phyloP scores from a whole-genome alignment of 1,140 invertebrate species.

The Temnothorax curvispinosus region DNA sequence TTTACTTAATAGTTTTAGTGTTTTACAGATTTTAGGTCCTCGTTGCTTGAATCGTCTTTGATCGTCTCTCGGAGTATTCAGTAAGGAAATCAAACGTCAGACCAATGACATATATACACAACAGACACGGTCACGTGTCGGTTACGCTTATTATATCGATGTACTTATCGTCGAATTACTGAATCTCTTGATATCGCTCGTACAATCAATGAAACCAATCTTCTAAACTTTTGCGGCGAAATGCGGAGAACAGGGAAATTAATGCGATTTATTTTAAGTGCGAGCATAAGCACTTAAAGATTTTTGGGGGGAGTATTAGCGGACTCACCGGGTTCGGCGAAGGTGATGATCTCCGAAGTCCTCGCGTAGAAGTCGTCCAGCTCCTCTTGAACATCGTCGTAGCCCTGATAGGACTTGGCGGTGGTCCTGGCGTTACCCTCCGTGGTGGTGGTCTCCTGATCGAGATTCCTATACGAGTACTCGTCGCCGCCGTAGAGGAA shows the following conservation, averaged over 20 bases:
- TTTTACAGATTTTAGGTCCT: neutral
- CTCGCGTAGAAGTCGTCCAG: conserved; percentile 91
- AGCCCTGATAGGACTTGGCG: conserved; percentile 77
- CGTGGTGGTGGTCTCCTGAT: conserved; percentile 71
- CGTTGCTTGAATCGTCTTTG: neutral
- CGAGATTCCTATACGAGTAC: conserved; percentile 81
- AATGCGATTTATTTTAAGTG: neutral
- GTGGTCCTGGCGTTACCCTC: conserved; percentile 71
- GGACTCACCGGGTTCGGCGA: conserved; percentile 91
- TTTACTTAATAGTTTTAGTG: neutral
- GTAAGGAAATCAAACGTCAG: too few species aligned
- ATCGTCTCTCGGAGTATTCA: neutral
- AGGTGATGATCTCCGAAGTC: conserved; percentile 93
- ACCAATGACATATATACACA: neutral
- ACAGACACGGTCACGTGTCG: neutral
- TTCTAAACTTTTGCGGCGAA: neutral
- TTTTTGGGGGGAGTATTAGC: neutral
- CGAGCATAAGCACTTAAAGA: neutral
- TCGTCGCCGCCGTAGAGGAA: conserved; percentile 79
- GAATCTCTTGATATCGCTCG: neutral
- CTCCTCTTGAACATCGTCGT: conserved; percentile 81
- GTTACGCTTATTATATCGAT: neutral
- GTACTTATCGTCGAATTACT: neutral
- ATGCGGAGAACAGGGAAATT: neutral
- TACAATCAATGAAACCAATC: neutral